Evolutionary conservation across 2,888 invertebrate genomes (phyloP).

Genomic region (Nipponacmea schrenckii): DNA sequence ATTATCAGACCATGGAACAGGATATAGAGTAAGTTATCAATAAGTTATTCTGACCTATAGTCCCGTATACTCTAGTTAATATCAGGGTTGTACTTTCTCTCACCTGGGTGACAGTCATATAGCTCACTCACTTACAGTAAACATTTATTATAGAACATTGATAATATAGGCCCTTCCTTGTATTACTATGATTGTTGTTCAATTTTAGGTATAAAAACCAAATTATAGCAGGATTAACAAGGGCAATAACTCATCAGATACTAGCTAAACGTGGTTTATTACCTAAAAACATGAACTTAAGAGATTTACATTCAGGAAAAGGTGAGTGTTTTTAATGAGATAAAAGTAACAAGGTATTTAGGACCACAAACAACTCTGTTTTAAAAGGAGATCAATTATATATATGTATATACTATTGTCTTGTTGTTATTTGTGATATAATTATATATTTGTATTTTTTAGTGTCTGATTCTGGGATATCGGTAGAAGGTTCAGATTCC

Average conservation of each 20-base stretch:
- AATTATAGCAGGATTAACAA: constrained; percentile 56
- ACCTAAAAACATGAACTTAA: constrained; percentile 33
- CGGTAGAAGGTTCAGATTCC: neutral
- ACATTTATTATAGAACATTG: too few relatives aligned
- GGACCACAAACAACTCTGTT: neutral
- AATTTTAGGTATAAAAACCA: constrained; percentile 53
- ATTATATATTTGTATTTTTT: neutral
- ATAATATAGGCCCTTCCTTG: too few relatives aligned
- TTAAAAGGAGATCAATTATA: neutral
- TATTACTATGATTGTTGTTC: too few relatives aligned
- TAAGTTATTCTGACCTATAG: too few relatives aligned
- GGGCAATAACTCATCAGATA: constrained; percentile 60
- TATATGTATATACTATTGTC: too few relatives aligned
- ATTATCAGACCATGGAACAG: constrained; percentile 54
- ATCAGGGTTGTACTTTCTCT: too few relatives aligned
- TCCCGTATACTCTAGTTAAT: too few relatives aligned
- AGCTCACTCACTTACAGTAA: too few relatives aligned
- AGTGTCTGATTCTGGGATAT: neutral
- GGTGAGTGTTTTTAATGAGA: neutral
- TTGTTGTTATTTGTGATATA: neutral
- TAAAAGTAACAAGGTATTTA: neutral
- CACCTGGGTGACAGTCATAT: too few relatives aligned
- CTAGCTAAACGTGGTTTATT: constrained; percentile 49
- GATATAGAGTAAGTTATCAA: constrained; percentile 55
- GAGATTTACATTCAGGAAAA: constrained; percentile 38